phyloP scores from a whole-genome alignment of 2,797 vertebrate genomes.

The Halcyon chelicuti region DNA sequence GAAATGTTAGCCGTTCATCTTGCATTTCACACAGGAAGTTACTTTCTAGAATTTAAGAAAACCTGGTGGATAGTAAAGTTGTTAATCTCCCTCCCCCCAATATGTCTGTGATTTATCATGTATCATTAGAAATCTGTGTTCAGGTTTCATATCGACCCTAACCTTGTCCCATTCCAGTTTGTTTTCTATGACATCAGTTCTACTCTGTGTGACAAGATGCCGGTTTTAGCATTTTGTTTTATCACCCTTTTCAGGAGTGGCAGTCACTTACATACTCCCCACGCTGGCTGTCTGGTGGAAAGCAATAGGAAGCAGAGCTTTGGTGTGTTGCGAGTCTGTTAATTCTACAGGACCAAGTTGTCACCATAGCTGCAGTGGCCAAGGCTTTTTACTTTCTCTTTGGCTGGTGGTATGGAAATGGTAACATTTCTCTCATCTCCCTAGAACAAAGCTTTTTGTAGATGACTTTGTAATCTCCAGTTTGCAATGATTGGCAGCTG shows the following conservation, averaged over 20 bases:
- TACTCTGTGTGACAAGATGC: neutral
- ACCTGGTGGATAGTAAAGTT: constrained; percentile 3
- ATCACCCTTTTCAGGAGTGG: neutral
- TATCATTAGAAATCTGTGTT: neutral
- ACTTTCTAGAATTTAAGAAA: constrained; percentile 37
- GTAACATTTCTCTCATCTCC: constrained; percentile 22
- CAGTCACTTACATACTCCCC: neutral
- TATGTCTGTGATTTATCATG: neutral
- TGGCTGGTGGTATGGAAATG: neutral
- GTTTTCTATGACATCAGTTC: neutral
- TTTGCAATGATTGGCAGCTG: neutral
- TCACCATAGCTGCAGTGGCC: neutral
- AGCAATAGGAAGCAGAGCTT: neutral
- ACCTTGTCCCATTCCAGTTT: neutral
- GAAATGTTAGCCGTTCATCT: constrained; percentile 58
- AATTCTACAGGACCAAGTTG: neutral
- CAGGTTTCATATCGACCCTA: neutral
- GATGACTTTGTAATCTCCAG: neutral
- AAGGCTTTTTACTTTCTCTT: neutral
- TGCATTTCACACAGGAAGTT: constrained; percentile 54
- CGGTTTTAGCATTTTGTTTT: neutral
- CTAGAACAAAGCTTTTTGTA: constrained; percentile 23
- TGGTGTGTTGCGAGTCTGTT: neutral
- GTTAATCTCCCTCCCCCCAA: neutral
- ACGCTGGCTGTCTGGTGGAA: neutral